A percentile compares a stretch with the other conserved stretches of the same genome.
phyloP scores from a whole-genome alignment of 2,113 vertebrate species.

The Ageneiosus marmoratus region DNA sequence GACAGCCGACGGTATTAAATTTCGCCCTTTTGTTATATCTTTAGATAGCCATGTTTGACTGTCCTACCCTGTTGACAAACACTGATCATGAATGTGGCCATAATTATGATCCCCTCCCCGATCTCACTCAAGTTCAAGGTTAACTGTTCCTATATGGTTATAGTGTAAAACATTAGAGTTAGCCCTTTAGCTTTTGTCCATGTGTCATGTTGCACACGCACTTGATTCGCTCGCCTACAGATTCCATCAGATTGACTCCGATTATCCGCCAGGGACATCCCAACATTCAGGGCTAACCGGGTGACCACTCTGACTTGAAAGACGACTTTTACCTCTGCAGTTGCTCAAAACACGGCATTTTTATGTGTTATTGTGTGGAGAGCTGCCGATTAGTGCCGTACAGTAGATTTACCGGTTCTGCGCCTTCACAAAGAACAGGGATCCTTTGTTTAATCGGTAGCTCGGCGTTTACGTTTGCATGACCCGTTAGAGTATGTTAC shows the following conservation, averaged over 20 bases:
- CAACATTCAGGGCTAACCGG: neutral
- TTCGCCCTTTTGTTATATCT: neutral
- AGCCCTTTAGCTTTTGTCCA: conserved; percentile 29
- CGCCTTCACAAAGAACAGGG: conserved; percentile 33
- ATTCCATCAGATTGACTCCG: conserved; percentile 39
- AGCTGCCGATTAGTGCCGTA: neutral
- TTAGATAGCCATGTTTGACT: neutral
- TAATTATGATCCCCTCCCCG: neutral
- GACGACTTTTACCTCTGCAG: neutral
- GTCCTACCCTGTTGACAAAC: neutral
- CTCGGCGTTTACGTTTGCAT: neutral
- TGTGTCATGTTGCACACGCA: neutral
- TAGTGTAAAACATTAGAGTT: neutral
- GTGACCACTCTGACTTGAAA: neutral
- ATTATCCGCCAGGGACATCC: neutral
- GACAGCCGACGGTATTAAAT: neutral
- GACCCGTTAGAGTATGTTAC: neutral
- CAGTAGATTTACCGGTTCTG: conserved; percentile 1
- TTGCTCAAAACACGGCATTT: neutral
- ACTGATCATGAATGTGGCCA: neutral
- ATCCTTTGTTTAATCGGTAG: conserved; percentile 26
- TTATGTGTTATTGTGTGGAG: neutral
- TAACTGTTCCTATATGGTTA: neutral
- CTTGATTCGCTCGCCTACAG: neutral
- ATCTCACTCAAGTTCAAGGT: neutral